Conservation (phyloP, 2,888 invertebrate species). For the Drosophila kuntzei region DNA sequence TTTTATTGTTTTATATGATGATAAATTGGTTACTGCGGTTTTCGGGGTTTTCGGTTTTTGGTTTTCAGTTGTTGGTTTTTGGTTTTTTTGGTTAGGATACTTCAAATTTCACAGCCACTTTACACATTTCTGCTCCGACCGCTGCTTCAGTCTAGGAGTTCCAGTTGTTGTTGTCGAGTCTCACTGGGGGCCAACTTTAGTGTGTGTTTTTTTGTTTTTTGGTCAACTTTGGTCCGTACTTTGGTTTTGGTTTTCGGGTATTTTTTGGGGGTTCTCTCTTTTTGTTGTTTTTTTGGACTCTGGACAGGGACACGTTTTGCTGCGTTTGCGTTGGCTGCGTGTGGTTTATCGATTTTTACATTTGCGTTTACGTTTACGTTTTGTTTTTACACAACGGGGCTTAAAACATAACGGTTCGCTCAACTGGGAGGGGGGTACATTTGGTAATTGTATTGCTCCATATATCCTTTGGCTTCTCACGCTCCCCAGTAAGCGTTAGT, state of each 20-base stretch:
- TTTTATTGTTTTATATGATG: slow-evolving; percentile 54
- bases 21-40: slow-evolving; percentile 49
- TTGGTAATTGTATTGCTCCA: slow-evolving; percentile 61
- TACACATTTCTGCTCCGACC: slow-evolving; percentile 71
- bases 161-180: slow-evolving; percentile 36
- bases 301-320: slow-evolving; percentile 65
- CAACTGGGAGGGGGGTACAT: slow-evolving; percentile 49
- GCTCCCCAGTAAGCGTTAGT: slow-evolving; percentile 24
- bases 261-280: slow-evolving; percentile 3
- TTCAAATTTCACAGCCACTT: slow-evolving; percentile 78
- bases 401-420: slow-evolving; percentile 71
- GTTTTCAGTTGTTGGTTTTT: slow-evolving; percentile 27
- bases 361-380: slow-evolving; percentile 73
- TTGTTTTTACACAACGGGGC: slow-evolving; percentile 72
- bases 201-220: slow-evolving; percentile 61
- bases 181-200: slow-evolving; percentile 40
- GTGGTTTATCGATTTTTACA: slow-evolving; percentile 80
- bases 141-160: slow-evolving; percentile 42
- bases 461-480: slow-evolving; percentile 46
- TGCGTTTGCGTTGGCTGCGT: slow-evolving; percentile 77
- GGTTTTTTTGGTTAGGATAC: slow-evolving; percentile 67
- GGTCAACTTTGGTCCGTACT: slow-evolving; percentile 64
- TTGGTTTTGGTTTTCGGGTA: slow-evolving; percentile 30
- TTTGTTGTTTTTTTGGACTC: slow-evolving; percentile 37
- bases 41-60: slow-evolving; percentile 12